Percentiles rank a stretch among this genome's conserved stretches.
Conservation (phyloP, 2,113 vertebrate species). For the Lophius piscatorius region DNA sequence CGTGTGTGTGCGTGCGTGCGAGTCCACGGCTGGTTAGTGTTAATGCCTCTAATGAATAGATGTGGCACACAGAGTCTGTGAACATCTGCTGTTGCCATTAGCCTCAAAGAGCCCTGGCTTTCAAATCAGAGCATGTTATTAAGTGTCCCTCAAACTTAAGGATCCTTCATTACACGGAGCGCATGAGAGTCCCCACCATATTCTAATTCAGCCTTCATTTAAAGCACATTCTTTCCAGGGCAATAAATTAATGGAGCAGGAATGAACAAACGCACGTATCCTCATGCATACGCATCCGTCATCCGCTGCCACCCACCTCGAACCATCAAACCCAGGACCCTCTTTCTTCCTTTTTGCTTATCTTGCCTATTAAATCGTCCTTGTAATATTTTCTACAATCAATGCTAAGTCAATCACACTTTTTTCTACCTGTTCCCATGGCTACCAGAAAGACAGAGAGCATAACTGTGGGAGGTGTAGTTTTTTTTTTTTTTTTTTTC, state of each 20-base stretch:
- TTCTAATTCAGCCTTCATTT: not conserved
- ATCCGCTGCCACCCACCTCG: slow-evolving; percentile 40
- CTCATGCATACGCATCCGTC: not conserved
- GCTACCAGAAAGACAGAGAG: slow-evolving; percentile 48
- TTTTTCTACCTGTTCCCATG: slow-evolving; percentile 56
- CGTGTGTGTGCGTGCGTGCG: slow-evolving; percentile 4
- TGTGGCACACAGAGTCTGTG: slow-evolving; percentile 53
- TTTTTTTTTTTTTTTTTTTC: slow-evolving; percentile 8
- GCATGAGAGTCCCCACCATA: slow-evolving; percentile 8
- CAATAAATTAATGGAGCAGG: too few relatives aligned
- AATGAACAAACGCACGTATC: slow-evolving; percentile 3
- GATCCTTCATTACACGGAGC: slow-evolving; percentile 34
- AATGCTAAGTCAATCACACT: slow-evolving; percentile 41
- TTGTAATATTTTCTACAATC: slow-evolving; percentile 38
- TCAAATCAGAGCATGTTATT: slow-evolving; percentile 56
- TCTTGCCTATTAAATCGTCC: slow-evolving; percentile 40
- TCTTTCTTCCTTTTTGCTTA: slow-evolving; percentile 1
- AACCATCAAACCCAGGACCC: slow-evolving; percentile 13
- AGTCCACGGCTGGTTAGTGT: slow-evolving; percentile 25
- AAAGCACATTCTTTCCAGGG: not conserved
- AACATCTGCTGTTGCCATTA: slow-evolving; percentile 69
- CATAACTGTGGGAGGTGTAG: slow-evolving; percentile 17
- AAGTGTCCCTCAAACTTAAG: slow-evolving; percentile 49
- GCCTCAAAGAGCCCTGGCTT: slow-evolving; percentile 41
- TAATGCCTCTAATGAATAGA: slow-evolving; percentile 63